Conservation (phyloP, 2,888 invertebrate genomes). For the Microctonus hyperodae region DNA sequence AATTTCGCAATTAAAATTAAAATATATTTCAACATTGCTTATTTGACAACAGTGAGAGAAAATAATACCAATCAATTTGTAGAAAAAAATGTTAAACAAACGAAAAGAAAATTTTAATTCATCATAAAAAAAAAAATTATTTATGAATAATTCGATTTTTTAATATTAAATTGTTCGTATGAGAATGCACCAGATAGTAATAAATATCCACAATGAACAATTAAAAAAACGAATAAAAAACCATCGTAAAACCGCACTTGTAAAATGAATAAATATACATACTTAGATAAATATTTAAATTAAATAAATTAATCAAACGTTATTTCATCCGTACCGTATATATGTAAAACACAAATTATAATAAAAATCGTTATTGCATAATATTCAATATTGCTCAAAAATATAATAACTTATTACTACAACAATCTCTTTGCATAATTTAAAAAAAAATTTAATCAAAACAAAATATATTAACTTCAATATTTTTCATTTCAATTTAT, state of each 20-base stretch:
- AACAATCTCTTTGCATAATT: background rate
- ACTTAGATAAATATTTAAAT: slow-evolving; percentile 27
- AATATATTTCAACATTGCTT: too few species aligned
- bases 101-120: too few species aligned
- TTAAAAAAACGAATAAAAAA: too few species aligned
- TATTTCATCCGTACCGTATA: slow-evolving; percentile 42
- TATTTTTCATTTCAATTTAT: too few species aligned
- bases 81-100: too few species aligned
- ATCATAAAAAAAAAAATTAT: too few species aligned
- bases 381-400: background rate
- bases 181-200: background rate
- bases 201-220: background rate
- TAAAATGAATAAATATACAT: background rate
- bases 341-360: slow-evolving; percentile 54
- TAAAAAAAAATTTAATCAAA: background rate
- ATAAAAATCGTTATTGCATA: slow-evolving; percentile 54
- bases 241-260: too few species aligned
- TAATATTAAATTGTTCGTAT: background rate
- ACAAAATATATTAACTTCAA: too few species aligned
- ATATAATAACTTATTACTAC: background rate
- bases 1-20: too few species aligned
- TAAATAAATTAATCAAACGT: slow-evolving; percentile 32
- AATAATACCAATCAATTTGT: background rate
- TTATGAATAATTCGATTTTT: background rate
- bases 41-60: too few species aligned